phyloP scores from a whole-genome alignment of 2,888 invertebrate genomes.

The Lasioglossum calceatum region DNA sequence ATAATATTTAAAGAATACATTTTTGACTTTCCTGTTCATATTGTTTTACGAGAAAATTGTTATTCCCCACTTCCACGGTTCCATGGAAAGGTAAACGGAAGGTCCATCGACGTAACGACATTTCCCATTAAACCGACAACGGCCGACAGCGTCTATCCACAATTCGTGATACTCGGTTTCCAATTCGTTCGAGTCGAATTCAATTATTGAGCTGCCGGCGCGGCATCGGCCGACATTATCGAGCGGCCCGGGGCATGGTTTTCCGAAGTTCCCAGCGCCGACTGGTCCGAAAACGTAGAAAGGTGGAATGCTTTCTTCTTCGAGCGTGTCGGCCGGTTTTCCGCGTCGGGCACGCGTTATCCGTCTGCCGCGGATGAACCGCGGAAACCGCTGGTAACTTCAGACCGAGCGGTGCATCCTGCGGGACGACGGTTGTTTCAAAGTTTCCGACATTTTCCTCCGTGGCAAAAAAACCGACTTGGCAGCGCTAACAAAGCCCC shows the following conservation, averaged over 20 bases:
- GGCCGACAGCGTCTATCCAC: neutral
- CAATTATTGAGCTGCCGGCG: conserved; percentile 10
- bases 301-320: neutral
- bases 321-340: neutral
- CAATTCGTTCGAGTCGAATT: conserved; percentile 1
- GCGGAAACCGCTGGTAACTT: conserved; percentile 14
- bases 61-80: neutral
- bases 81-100: neutral
- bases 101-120: neutral
- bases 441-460: conserved; percentile 17
- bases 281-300: neutral
- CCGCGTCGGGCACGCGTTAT: conserved; percentile 7
- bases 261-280: neutral
- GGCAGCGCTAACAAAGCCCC: conserved; percentile 9
- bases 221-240: neutral
- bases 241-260: neutral
- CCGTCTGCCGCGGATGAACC: conserved; percentile 14
- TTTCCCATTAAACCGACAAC: neutral
- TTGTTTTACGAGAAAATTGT: neutral
- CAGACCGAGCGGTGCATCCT: neutral
- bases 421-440: conserved; percentile 8
- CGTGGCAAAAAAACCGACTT: neutral
- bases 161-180: neutral
- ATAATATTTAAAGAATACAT: neutral
- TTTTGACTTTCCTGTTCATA: neutral